Conservation (phyloP, 2,113 vertebrate genomes). For the Scopus umbretta region DNA sequence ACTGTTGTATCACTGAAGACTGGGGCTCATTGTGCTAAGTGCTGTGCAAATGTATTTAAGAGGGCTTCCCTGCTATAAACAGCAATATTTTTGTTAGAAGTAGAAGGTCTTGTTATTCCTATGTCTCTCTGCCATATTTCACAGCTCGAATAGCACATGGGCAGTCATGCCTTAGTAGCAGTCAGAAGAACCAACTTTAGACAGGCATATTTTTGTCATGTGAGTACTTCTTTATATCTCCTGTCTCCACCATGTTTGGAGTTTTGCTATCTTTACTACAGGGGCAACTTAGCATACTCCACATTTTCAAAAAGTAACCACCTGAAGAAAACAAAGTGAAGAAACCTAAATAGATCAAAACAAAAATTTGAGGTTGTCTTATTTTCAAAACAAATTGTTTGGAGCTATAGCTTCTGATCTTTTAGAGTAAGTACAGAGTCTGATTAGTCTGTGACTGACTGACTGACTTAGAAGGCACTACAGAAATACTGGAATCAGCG, state of each 20-base stretch:
- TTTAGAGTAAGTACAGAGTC: neutral
- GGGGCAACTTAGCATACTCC: neutral
- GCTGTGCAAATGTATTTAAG: slow-evolving; percentile 18
- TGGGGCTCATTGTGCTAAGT: neutral
- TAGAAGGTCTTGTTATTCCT: slow-evolving; percentile 2
- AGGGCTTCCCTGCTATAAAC: slow-evolving; percentile 1
- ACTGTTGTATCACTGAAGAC: neutral
- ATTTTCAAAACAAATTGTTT: neutral
- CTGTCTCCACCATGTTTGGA: neutral
- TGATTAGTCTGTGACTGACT: neutral
- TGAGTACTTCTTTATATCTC: neutral
- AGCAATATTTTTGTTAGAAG: slow-evolving; percentile 21
- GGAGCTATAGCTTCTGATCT: neutral
- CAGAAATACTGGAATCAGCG: neutral
- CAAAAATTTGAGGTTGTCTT: neutral
- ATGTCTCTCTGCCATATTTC: neutral
- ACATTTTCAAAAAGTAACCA: neutral
- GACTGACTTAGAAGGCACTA: neutral
- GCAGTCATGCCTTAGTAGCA: neutral
- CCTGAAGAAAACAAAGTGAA: neutral
- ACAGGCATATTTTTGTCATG: neutral
- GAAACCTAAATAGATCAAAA: neutral
- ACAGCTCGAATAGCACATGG: neutral
- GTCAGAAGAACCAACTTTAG: neutral
- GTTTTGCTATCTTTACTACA: neutral